phyloP scores from a whole-genome alignment of 1,140 invertebrate species.

The Zaprionus ghesquierei region DNA sequence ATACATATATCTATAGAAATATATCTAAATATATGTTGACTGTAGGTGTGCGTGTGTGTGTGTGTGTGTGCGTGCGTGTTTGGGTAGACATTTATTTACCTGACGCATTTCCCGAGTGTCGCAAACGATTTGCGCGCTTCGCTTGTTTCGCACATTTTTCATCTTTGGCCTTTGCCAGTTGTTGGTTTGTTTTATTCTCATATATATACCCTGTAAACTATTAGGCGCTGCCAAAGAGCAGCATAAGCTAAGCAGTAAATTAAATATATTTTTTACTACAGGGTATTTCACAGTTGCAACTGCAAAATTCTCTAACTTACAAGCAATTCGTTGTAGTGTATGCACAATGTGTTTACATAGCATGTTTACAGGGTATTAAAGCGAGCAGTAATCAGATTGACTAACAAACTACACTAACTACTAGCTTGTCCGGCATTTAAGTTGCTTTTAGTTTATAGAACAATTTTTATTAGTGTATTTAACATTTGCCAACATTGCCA shows the following conservation, averaged over 20 bases:
- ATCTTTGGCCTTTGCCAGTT: conserved; percentile 48
- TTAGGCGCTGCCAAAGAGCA: background rate
- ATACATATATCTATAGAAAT: too few species aligned
- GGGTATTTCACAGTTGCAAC: background rate
- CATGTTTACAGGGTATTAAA: background rate
- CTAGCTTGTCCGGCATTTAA: background rate
- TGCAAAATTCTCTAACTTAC: background rate
- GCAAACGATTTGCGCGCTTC: conserved; percentile 60
- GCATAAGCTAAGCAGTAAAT: background rate
- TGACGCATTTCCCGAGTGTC: conserved; percentile 60
- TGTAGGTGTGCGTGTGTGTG: conserved; percentile 1
- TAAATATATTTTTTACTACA: background rate
- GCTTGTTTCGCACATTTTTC: conserved; percentile 68
- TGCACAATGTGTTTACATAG: background rate
- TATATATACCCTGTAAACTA: conserved; percentile 23
- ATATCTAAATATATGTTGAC: background rate
- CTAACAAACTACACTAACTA: background rate
- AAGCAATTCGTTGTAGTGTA: background rate
- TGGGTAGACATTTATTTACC: conserved; percentile 46
- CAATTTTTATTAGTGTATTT: background rate
- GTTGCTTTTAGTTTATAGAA: background rate
- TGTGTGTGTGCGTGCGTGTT: background rate
- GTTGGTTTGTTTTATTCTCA: background rate
- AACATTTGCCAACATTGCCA: too few species aligned
- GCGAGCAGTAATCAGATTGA: background rate